These are phyloP conservation scores for Tigriopus japonicus DNA, from an alignment of 1,140 invertebrate species.

Conservation along the genomic window DNA sequence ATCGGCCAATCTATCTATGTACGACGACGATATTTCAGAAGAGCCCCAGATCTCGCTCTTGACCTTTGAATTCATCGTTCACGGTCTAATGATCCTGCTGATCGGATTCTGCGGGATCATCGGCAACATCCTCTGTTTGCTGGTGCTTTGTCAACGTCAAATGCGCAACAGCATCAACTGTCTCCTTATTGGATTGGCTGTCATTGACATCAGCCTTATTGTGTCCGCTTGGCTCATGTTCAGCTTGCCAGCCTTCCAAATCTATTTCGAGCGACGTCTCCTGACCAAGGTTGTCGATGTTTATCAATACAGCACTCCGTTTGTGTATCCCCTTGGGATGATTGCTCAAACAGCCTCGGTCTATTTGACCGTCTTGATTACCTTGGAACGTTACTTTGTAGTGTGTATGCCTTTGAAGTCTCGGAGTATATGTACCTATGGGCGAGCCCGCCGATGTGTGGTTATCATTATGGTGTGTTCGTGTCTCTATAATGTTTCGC, in stretches of 20 bases:
- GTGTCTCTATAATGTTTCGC: slow-evolving; percentile 64
- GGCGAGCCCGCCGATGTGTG: slow-evolving; percentile 64
- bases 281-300: slow-evolving; percentile 28
- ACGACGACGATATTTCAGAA: too few species aligned
- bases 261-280: too few species aligned
- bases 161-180: slow-evolving; percentile 89
- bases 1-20: too few species aligned
- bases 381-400: slow-evolving; percentile 83
- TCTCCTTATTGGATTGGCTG: slow-evolving; percentile 66
- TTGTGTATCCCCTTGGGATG: slow-evolving; percentile 65
- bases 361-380: slow-evolving; percentile 84
- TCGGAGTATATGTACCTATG: slow-evolving; percentile 70
- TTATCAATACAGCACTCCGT: slow-evolving; percentile 58
- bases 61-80: neutral
- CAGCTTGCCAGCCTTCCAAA: slow-evolving; percentile 49
- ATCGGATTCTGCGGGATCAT: neutral
- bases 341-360: slow-evolving; percentile 67
- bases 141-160: slow-evolving; percentile 54
- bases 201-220: slow-evolving; percentile 73
- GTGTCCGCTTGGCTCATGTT: slow-evolving; percentile 67
- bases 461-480: slow-evolving; percentile 59
- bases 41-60: too few species aligned
- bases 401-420: slow-evolving; percentile 82
- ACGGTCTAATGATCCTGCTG: neutral
- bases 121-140: neutral